Base-by-base conservation (phyloP, 2,797 vertebrate species). In the Scarus forsteni region DNA sequence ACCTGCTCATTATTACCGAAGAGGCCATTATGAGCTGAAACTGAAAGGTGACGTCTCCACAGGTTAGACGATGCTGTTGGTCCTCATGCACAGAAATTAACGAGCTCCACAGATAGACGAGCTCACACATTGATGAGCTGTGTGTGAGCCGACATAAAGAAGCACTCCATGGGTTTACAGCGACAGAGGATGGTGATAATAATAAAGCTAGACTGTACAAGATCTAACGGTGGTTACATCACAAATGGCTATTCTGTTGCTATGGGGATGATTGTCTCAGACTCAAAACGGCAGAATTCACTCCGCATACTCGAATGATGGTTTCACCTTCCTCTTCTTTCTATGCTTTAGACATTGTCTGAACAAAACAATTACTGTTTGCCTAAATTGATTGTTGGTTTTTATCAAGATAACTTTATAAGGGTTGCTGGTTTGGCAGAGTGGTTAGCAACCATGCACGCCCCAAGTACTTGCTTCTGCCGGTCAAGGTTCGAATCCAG, bases 221-320 rank as follows among this genome's bases (percentile, higher is more conserved):
- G 38, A 58, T 74, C 51, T 59, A 64, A 74, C 75, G 72, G 71
- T 66, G 19, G 54, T 50, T 77, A 70, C 60, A 68, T 61, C 60
- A 60, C 42, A 64, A 74, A 66, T 73, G 73, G 51, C 55, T 59
- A 42, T 54, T 77, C 45, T 9, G 87, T 87, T 84, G 61, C 81
- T 67, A 85, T 84, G 81, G 86, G 40, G 52, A 64, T 69, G 74
- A 75, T 76, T 57, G 59, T 87, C 78, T 66, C 16, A 49, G 64
- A 62, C 60, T 57, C 0, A 12, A 61, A 77, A 75, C 4, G 59
- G 8, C 49, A 49, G 44, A 50, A 36, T 16, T 15, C 18, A 61
- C 60, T 66, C 27, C 42, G 38, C 15, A 55, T 63, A 52, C 39
- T 54, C 16, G 40, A 9, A 18, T 52, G 13, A 38, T 42, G 19